Evolutionary conservation across 2,113 vertebrate species (phyloP), one percentile per base, ranked within the genome.

Genomic region (Chaetodon auriga): DNA sequence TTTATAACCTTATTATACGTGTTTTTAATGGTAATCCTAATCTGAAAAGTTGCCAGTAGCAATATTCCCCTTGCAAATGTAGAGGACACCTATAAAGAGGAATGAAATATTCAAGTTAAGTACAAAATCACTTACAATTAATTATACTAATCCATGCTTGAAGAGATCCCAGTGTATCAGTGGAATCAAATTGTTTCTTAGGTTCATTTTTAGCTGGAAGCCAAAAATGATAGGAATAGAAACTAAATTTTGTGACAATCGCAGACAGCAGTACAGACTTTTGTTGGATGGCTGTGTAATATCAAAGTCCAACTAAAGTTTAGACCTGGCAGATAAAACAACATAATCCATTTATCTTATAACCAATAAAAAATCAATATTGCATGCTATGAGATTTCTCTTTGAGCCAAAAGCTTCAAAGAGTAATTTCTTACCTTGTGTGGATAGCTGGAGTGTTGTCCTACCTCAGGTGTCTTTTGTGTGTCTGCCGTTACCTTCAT

Each of bases 361-460:
- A 45, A 46, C n/a, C 5, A 57, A 12, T 71, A 7, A 72, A 58
- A 21, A 35, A 36, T 18, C 0, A n/a, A 23, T 16, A 45, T 10
- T 7, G 14, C 46, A 21, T 4, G 1, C 5, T 38, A 9, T 70
- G 13, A 38, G 30, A 55, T 43, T 54, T 49, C 2, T 53, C 18
- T 53, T n/a, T 18, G 5, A 2, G 16, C 16, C 9, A 36, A 21
- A 51, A 21, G 6, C 18, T 21, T 54, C 4, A 4, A 23, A 58
- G n/a, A 18, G 14, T 25, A 2, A 2, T 23, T 10, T 25, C 55
- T 82, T 89, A 93, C 92, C 87, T 90, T 86, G 46, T 62, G 25
- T 66, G 14, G 77, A 45, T 41, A 55, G 15, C 41, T 15, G 43
- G n/a, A 30, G 41, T 38, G 51, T 48, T 68, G 6, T n/a, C 48